phyloP scores from a whole-genome alignment of 92 coral and sea anemone species.

The Plumapathes pennacea region DNA sequence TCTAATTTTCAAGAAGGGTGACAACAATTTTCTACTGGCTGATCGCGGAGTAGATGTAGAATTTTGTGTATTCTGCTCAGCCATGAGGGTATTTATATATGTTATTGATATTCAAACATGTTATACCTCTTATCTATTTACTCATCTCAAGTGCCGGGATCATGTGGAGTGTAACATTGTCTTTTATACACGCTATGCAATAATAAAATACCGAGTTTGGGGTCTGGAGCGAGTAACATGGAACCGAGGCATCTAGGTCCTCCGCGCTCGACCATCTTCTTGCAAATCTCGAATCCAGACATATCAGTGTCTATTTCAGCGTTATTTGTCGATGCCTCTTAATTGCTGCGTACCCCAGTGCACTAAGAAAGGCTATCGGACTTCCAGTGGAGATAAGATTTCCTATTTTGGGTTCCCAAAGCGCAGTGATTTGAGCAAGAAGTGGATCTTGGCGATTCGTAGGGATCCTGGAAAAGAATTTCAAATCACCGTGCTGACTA shows the following conservation, averaged over 20 bases:
- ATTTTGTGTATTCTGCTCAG: neutral
- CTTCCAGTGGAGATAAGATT: slow-evolving; percentile 21
- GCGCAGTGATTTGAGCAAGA: slow-evolving; percentile 3
- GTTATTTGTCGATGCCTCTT: slow-evolving; percentile 27
- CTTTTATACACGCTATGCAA: no score
- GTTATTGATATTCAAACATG: no score
- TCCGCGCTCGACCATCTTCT: no score
- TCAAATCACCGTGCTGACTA: slow-evolving; percentile 20
- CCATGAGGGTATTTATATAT: neutral
- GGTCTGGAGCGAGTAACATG: no score
- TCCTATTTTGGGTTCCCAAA: slow-evolving; percentile 24
- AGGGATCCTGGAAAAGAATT: slow-evolving; percentile 41
- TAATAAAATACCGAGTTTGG: no score
- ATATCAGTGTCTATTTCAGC: no score
- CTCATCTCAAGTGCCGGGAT: no score
- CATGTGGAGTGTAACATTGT: no score
- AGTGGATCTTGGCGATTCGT: slow-evolving; percentile 42
- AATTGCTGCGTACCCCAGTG: slow-evolving; percentile 46
- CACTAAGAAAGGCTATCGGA: slow-evolving; percentile 10
- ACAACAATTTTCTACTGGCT: neutral
- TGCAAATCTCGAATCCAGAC: no score
- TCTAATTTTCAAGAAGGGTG: neutral
- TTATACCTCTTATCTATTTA: no score
- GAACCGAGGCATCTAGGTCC: no score
- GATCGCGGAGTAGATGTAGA: neutral